Base-by-base conservation (phyloP, 1,140 invertebrate species). In the Drosophila ohnishii region DNA sequence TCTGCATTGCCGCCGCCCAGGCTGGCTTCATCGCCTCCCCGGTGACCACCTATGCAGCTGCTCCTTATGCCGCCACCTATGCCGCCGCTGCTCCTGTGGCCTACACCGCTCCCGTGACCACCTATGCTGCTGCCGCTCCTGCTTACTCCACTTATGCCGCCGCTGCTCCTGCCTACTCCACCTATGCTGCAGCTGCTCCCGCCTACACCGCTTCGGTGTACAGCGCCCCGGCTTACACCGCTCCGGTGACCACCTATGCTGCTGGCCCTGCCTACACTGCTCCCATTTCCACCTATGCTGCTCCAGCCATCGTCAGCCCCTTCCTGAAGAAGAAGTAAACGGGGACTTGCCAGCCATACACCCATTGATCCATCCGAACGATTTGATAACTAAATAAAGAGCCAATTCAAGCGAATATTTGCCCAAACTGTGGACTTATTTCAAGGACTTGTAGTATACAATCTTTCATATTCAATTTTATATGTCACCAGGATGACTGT, bases 291-390 rank as follows among this genome's bases (percentile, higher is more conserved):
- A 76, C 75, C 47, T 87, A 87, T 34, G 76, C 83, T 30, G 83
- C 83, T 13, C 84, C 84, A 37, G 76, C 84, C 47, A 63, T 88
- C 42, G 22, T 88, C 77, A 84, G 85, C 66, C 74, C 84, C 62
- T 80, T 88, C 65, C 57, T 88, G 66, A 88, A 88, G 84, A 88
- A 88, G 84, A 88, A 88, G 84, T 88, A 88, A 80, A 30, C 9
- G 37, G 6, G 10, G 19, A 25, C 4, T 34, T 7, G 30, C 22
- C n/a, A 14, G 39, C n/a, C 22, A 28, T 22, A 3, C n/a, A 13
- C 19, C 34, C n/a, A 7, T 22, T 59, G 42, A 51, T 35, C 28
- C 35, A 28, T 47, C 30, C 47, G 30, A 45, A 28, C n/a, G 35
- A 61, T 51, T 40, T 55, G 63, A 76, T 10, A 50, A 65, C 44